These are phyloP conservation scores for Argyrosomus regius DNA, from an alignment of 2,797 vertebrate genomes.

Conservation along the genomic window DNA sequence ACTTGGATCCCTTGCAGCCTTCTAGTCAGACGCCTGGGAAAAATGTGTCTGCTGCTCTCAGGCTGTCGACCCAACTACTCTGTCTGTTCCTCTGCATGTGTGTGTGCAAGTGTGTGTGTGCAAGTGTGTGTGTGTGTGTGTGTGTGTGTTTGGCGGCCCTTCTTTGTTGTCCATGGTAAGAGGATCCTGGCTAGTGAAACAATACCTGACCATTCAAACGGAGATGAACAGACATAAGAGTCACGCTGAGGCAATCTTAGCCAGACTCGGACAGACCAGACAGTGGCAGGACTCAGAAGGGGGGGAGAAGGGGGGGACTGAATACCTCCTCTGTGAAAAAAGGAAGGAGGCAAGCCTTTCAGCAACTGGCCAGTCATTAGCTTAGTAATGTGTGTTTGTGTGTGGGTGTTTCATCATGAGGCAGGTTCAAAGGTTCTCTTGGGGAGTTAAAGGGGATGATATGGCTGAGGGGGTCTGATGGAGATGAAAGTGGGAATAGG, in stretches of 20 bases:
- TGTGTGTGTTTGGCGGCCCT: slow-evolving; percentile 45
- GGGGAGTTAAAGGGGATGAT: slow-evolving; percentile 45
- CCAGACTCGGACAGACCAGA: slow-evolving; percentile 54
- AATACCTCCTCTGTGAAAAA: slow-evolving; percentile 71
- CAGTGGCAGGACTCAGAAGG: neutral
- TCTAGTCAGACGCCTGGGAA: slow-evolving; percentile 50
- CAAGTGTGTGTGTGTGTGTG: slow-evolving; percentile 29
- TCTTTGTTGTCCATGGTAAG: slow-evolving; percentile 78
- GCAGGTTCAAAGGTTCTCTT: slow-evolving; percentile 52
- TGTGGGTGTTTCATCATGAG: slow-evolving; percentile 39
- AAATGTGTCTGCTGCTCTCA: slow-evolving; percentile 63
- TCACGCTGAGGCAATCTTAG: slow-evolving; percentile 60
- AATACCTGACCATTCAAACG: slow-evolving; percentile 81
- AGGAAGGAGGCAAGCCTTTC: slow-evolving; percentile 53
- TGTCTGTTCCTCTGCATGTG: slow-evolving; percentile 34
- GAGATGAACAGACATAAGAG: slow-evolving; percentile 72
- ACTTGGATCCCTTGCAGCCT: slow-evolving; percentile 47
- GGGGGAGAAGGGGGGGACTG: slow-evolving; percentile 16
- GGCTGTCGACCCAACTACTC: slow-evolving; percentile 47
- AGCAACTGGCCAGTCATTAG: slow-evolving; percentile 57
- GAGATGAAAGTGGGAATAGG: slow-evolving; percentile 64
- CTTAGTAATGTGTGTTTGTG: slow-evolving; percentile 54
- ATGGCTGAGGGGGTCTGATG: slow-evolving; percentile 49
- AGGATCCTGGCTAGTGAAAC: slow-evolving; percentile 81
- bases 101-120: slow-evolving; percentile 15